Evolutionary conservation across 2,797 vertebrate genomes (phyloP).

Genomic region (Rhodeus uyekii): DNA sequence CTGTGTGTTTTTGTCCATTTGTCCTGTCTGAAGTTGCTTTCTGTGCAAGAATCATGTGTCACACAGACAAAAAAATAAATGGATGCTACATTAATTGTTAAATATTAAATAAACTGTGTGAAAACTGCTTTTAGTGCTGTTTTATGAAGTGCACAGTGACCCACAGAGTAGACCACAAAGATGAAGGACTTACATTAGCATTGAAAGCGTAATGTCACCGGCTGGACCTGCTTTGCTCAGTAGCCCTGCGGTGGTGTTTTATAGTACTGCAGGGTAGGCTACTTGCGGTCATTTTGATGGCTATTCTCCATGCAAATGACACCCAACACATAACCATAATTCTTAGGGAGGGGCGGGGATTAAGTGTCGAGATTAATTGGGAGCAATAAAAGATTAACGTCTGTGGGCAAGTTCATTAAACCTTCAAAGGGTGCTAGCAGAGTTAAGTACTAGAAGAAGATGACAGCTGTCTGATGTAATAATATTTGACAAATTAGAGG

Average conservation of each 20-base stretch:
- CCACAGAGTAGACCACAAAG: not conserved
- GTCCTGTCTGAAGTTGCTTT: no score
- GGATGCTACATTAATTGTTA: no score
- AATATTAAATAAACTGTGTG: no score
- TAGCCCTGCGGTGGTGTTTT: constrained; percentile 10
- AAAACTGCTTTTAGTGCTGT: not conserved
- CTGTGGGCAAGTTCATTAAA: constrained; percentile 72
- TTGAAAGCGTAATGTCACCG: not conserved
- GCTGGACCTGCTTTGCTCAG: not conserved
- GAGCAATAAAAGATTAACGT: constrained; percentile 74
- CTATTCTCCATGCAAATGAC: constrained; percentile 58
- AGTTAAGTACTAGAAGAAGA: constrained; percentile 50
- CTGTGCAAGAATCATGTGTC: no score
- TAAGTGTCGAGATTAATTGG: constrained; percentile 73
- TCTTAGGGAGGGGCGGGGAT: constrained; percentile 58
- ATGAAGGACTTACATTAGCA: not conserved
- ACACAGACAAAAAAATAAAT: no score
- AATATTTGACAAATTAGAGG: constrained; percentile 53
- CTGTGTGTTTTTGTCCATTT: no score
- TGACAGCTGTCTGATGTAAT: constrained; percentile 51
- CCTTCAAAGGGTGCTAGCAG: constrained; percentile 63
- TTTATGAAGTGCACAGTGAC: not conserved
- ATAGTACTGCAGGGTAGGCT: constrained; percentile 5
- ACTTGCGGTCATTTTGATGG: constrained; percentile 7
- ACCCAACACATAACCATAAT: constrained; percentile 51